phyloP scores from a whole-genome alignment of 1,140 invertebrate species.

The Penaeus indicus region DNA sequence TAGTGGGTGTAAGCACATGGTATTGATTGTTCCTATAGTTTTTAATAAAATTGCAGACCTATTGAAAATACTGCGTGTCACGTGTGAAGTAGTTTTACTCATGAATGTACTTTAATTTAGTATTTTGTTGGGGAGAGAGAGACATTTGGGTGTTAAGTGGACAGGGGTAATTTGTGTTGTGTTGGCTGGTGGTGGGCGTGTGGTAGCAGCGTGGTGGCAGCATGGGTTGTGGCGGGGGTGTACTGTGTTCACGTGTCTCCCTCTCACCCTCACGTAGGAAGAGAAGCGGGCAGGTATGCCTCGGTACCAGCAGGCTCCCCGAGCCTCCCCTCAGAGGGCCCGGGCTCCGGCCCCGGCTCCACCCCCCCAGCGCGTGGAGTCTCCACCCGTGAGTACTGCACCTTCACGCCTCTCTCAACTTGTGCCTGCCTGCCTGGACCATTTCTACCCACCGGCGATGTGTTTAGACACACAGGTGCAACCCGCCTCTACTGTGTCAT shows the following conservation, averaged over 20 bases:
- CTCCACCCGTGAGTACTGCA: slow-evolving; percentile 64
- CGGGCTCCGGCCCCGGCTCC: slow-evolving; percentile 61
- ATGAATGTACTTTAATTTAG: background rate
- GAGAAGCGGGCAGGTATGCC: slow-evolving; percentile 63
- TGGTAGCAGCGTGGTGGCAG: slow-evolving; percentile 56
- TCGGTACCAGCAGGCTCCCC: slow-evolving; percentile 61
- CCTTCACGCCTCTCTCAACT: slow-evolving; percentile 64
- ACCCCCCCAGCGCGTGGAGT: slow-evolving; percentile 62
- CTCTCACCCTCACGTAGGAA: slow-evolving; percentile 64
- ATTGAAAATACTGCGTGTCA: background rate
- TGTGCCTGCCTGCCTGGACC: slow-evolving; percentile 64
- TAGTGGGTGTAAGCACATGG: no score
- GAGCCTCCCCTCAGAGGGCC: slow-evolving; percentile 61
- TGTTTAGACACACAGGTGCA: slow-evolving; percentile 64
- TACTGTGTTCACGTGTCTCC: slow-evolving; percentile 64
- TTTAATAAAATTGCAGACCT: no score
- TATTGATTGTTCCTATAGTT: no score
- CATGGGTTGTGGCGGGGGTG: slow-evolving; percentile 63
- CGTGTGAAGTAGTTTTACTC: no score
- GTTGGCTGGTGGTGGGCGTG: slow-evolving; percentile 59
- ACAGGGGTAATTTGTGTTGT: slow-evolving; percentile 36
- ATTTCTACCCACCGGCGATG: slow-evolving; percentile 63
- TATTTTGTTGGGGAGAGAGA: background rate
- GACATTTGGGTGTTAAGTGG: background rate
- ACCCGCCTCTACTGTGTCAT: slow-evolving; percentile 63